These are phyloP conservation scores for Henricia sp. DNA, from an alignment of 53 echinoderm and acorn worm genomes.

Conservation along the genomic window DNA sequence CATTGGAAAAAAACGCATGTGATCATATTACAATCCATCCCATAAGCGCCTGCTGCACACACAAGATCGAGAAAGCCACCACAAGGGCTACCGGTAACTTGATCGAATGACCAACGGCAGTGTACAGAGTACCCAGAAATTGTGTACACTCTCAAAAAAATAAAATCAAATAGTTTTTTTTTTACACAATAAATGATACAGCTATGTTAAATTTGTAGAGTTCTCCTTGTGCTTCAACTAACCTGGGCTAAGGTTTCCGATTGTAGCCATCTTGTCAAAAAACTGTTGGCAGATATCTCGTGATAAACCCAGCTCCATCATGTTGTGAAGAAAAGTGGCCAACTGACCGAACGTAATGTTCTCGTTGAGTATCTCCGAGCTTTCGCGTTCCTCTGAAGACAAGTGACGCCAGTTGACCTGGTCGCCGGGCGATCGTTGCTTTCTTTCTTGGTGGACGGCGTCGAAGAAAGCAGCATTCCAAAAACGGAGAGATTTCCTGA, in stretches of 20 bases:
- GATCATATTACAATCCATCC: too few species aligned
- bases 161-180: too few species aligned
- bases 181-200: too few species aligned
- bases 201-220: background rate
- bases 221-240: background rate
- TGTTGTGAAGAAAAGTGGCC: constrained; percentile 93
- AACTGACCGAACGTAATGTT: constrained; percentile 98
- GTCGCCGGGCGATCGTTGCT: constrained; percentile 54
- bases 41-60: too few species aligned
- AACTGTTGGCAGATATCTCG: constrained; percentile 68
- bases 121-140: too few species aligned
- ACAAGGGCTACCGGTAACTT: too few species aligned
- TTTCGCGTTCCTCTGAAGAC: constrained; percentile 70
- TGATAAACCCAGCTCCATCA: constrained; percentile 85
- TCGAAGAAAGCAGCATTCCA: constrained; percentile 99
- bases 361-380: constrained; percentile 84
- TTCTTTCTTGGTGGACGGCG: constrained; percentile 92
- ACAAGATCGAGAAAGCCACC: too few species aligned
- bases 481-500: constrained; percentile 92
- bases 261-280: constrained; percentile 86
- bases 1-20: too few species aligned
- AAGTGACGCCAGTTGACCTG: constrained; percentile 85
- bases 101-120: too few species aligned
- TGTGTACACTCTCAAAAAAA: too few species aligned
- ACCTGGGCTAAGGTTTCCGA: constrained; percentile 89